Conservation (phyloP, 2,797 vertebrate species). For the Melanotaenia trifasciata region DNA sequence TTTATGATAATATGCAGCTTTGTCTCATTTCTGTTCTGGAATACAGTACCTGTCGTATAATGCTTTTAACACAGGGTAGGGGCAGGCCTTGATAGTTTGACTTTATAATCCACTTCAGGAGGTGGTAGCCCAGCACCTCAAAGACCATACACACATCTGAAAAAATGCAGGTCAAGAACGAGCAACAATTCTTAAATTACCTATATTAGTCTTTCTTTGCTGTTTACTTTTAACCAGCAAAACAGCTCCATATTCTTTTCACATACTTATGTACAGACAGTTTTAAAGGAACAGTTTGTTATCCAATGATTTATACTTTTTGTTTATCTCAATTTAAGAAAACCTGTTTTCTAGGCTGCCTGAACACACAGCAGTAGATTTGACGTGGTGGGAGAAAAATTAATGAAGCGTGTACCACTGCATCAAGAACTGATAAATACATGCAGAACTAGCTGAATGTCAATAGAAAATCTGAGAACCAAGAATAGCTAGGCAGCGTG, state of each 20-base stretch:
- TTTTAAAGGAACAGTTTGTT: background rate
- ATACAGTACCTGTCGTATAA: conserved; percentile 90
- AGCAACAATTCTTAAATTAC: conserved; percentile 2
- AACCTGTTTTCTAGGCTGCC: conserved; percentile 9
- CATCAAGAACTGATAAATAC: conserved; percentile 24
- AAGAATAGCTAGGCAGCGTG: background rate
- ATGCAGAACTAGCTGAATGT: background rate
- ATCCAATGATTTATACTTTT: background rate
- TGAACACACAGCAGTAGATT: conserved; percentile 45
- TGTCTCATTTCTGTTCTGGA: background rate
- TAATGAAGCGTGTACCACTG: background rate
- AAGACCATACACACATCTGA: conserved; percentile 99
- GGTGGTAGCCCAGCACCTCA: conserved; percentile 96
- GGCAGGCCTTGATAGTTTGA: conserved; percentile 98
- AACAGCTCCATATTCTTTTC: background rate
- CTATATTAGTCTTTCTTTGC: background rate
- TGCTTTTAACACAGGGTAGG: conserved; percentile 93
- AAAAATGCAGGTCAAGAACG: conserved; percentile 81
- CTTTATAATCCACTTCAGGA: conserved; percentile 99
- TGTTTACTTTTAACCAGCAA: background rate
- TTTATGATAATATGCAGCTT: background rate
- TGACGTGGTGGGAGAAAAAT: conserved; percentile 9
- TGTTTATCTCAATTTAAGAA: background rate
- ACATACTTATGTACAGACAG: background rate
- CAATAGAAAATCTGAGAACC: conserved; percentile 27